Base-by-base conservation (phyloP, 2,113 vertebrate species). In the Ancistrus triradiatus region DNA sequence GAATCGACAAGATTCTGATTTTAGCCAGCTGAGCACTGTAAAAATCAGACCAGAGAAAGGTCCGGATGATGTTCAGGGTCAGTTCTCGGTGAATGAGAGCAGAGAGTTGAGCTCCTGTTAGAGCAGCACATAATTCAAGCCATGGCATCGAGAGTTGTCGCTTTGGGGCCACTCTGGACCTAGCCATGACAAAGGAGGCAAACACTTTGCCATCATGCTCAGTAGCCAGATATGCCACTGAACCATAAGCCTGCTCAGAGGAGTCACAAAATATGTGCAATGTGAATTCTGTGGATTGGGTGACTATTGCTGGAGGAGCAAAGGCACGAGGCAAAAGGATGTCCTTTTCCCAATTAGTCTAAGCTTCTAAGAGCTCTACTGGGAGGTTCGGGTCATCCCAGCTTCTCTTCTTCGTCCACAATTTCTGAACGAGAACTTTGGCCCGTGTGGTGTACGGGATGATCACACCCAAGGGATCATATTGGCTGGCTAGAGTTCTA, bases 141-240 rank as follows among this genome's bases (percentile, higher is more conserved):
- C 43, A 14, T n/a, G 67, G 59, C 11, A 63, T 35, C 3, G 68
- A 70, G 3, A 31, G 33, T 15, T 21, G 6, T 19, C n/a, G 2
- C 11, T 52, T 64, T 1, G 25, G 53, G 1, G 37, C 19, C 0
- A 62, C 59, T 31, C 43, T 10, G 0, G 40, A 69, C 0, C 14
- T 3, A 9, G 55, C 25, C 0, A 53, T 3, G 7, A 68, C 9
- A 6, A 68, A 68, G 9, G 44, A 24, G 2, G n/a, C 18, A 31
- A 74, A 68, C 76, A 77, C 2, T 81, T 79, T 76, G 78, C 78
- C 74, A 77, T 80, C 6, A n/a, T 3, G 8, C 75, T n/a, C 4
- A 14, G 21, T 35, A 5, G 24, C 10, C 18, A 72, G 35, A 18
- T 72, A 72, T 1, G 56, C 43, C 1, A 66, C 49, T 0, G 57